phyloP scores from a whole-genome alignment of 1,140 invertebrate genomes.

The Euglossa dilemma region DNA sequence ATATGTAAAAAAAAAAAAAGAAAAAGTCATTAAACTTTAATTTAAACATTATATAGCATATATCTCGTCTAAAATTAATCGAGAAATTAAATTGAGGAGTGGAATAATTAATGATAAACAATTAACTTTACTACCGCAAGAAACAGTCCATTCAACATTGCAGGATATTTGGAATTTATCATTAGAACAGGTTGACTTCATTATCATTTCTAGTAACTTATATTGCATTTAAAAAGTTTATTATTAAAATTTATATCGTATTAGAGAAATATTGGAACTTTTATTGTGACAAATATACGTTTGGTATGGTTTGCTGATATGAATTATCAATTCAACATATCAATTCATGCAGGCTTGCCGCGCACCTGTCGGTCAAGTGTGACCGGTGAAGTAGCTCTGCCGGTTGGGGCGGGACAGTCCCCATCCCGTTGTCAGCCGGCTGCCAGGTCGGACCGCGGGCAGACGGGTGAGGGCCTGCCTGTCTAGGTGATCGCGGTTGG shows the following conservation, averaged over 20 bases:
- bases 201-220: conserved; percentile 24
- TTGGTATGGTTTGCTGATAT: conserved; percentile 98
- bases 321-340: conserved; percentile 98
- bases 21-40: neutral
- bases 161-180: conserved; percentile 93
- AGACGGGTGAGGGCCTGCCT: too few species aligned
- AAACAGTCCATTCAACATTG: conserved; percentile 89
- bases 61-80: conserved; percentile 93
- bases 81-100: conserved; percentile 96
- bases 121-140: conserved; percentile 92
- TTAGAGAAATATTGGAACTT: conserved; percentile 96
- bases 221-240: neutral
- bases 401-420: too few species aligned
- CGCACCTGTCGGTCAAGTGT: too few species aligned
- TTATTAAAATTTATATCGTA: conserved; percentile 85
- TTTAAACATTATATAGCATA: conserved; percentile 89
- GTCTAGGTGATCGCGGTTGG: too few species aligned
- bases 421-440: too few species aligned
- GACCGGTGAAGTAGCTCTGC: too few species aligned
- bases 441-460: too few species aligned
- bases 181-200: conserved; percentile 90
- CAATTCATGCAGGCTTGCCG: conserved; percentile 94
- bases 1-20: conserved; percentile 29
- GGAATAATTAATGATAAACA: conserved; percentile 95
- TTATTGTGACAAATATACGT: conserved; percentile 97